phyloP scores from a whole-genome alignment of 2,797 vertebrate genomes.

The Gila robusta region DNA sequence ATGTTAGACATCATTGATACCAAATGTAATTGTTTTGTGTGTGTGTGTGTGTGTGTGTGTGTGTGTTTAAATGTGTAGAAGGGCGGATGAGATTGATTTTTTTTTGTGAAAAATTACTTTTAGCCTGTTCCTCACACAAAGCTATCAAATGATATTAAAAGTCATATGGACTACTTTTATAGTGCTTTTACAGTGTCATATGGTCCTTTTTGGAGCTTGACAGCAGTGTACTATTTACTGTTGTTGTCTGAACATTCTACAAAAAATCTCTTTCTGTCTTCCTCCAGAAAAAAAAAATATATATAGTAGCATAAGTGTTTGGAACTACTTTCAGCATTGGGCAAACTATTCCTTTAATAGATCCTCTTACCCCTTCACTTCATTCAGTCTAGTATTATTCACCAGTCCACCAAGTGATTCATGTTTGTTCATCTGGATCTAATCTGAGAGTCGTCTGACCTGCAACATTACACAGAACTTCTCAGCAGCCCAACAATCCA shows the following conservation, averaged over 20 bases:
- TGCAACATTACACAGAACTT: background rate
- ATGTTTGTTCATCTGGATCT: background rate
- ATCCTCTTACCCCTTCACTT: background rate
- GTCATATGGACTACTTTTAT: background rate
- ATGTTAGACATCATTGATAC: background rate
- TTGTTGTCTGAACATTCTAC: background rate
- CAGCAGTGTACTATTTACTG: background rate
- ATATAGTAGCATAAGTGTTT: background rate
- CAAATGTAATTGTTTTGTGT: background rate
- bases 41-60: too few relatives aligned
- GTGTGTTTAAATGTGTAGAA: background rate
- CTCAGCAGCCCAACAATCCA: constrained; percentile 63
- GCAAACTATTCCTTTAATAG: constrained; percentile 26
- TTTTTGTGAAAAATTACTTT: background rate
- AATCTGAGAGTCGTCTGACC: background rate
- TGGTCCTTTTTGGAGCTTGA: background rate
- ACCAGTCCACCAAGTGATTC: background rate
- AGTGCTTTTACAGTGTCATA: background rate
- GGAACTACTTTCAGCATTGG: background rate
- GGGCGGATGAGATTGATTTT: background rate
- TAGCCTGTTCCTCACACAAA: background rate
- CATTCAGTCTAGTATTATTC: background rate
- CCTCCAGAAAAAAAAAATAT: background rate
- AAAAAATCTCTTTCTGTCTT: background rate
- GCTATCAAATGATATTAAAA: background rate